Evolutionary conservation across 2,113 vertebrate genomes (phyloP), one percentile per base, ranked within the genome.

Genomic region (Malurus melanocephalus): DNA sequence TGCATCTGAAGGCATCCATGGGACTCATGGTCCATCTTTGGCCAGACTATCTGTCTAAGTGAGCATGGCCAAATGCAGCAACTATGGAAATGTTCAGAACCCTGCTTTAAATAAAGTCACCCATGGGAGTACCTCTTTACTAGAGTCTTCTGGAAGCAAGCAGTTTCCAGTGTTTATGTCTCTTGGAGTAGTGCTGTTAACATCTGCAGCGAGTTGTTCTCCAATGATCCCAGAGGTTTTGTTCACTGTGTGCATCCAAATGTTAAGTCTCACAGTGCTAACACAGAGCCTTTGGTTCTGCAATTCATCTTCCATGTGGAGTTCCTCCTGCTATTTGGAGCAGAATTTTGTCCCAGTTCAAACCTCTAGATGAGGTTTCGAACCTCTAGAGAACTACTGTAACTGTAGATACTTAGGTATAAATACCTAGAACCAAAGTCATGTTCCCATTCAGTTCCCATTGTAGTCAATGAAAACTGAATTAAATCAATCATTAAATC

Each of bases 131-230:
- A 24, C 15, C 22, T 84, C 53, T 64, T 69, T 66, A 77, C 18
- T 21, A 21, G 32, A 79, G 24, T 38, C 38, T 87, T 91, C 43
- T 85, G 57, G 42, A 89, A 87, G 8, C 3, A 24, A 87, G 51
- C 21, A 71, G 4, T 21, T 83, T 85, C 13, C 19, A 52, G 4
- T 18, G 5, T 27, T 52, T 46, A 14, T 18, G 15, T 32, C 30
- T 57, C 21, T 80, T 83, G 40, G 43, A 71, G 52, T 8, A 12
- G n/a, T 59, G 32, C 64, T 74, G 15, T 33, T 51, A 76, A 16
- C 13, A 52, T 11, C 43, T 59, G 40, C 45, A 56, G 17, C 0
- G 0, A n/a, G 28, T 53, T 28, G 35, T 45, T 72, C 15, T 35
- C 22, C 0, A 0, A 11, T 61, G 42, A 86, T 26, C 56, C 33